phyloP scores from a whole-genome alignment of 2,797 vertebrate species.

The Anabas testudineus region DNA sequence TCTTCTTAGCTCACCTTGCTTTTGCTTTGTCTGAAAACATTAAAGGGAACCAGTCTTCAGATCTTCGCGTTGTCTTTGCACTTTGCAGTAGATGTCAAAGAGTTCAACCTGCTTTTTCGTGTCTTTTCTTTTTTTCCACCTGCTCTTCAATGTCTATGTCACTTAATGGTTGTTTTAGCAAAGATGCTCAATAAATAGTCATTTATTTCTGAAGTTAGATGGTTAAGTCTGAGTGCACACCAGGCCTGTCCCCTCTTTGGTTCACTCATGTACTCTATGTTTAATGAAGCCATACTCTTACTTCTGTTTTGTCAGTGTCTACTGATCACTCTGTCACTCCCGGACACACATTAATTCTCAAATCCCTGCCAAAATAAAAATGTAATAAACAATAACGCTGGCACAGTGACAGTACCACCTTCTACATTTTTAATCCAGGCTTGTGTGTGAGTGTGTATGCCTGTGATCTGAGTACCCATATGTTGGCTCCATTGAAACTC shows the following conservation, averaged over 20 bases:
- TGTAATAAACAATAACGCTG: conserved; percentile 76
- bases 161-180: not conserved
- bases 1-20: conserved; percentile 14
- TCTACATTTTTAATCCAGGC: conserved; percentile 73
- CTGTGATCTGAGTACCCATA: conserved; percentile 69
- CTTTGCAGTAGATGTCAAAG: conserved; percentile 18
- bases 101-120: conserved; percentile 1
- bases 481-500: conserved; percentile 74
- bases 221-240: too few species aligned
- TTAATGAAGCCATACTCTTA: conserved; percentile 29
- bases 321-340: conserved; percentile 62
- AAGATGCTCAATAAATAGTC: too few species aligned
- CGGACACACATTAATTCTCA: conserved; percentile 49
- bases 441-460: conserved; percentile 30
- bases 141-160: not conserved
- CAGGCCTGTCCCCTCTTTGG: not conserved
- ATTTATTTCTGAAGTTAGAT: not conserved
- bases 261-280: not conserved
- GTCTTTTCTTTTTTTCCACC: not conserved
- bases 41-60: conserved; percentile 39
- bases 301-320: conserved; percentile 51
- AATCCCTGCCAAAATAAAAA: conserved; percentile 70
- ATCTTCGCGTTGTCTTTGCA: conserved; percentile 50
- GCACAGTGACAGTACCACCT: conserved; percentile 67
- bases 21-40: conserved; percentile 41